Base-by-base conservation (phyloP, 2,113 vertebrate species). In the Charadrius vociferus region DNA sequence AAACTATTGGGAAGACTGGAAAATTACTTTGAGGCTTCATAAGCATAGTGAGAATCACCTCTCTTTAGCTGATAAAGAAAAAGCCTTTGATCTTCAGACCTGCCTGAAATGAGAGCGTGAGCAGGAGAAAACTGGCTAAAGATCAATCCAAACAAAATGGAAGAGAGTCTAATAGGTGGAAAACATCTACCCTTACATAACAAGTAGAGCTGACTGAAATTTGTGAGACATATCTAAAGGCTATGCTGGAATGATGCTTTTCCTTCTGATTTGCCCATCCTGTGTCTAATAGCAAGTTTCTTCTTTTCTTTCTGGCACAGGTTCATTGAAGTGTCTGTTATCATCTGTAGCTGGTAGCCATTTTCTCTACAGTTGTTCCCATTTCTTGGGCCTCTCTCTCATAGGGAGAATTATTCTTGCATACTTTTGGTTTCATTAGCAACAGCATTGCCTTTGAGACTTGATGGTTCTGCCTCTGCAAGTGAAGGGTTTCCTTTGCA, bases 31-130 rank as follows among this genome's bases (percentile, higher is more conserved):
- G 58, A 81, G n/a, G 70, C 43, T 47, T 88, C 52, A 67, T 0
- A 1, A 90, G n/a, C 37, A 18, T 3, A 45, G n/a, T 34, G 32
- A 91, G 56, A 74, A 92, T 74, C 27, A 3, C 55, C 21, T 75
- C 30, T 74, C 36, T 83, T 24, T 73, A 81, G 30, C 17, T 47
- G 36, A 87, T 73, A 81, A 83, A 77, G 45, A 39, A 39, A 79
- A 87, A 84, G n/a, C 5, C 43, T 96, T 96, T 93, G 68, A 93
- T 93, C 73, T 92, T 81, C 84, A 92, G 43, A 61, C 53, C 14
- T 82, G 73, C 30, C 61, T 79, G 26, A 95, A 92, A 61, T 34
- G 14, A 56, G 30, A 73, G 41, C 8, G 6, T 61, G 65, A 96
- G 41, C 27, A 74, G 39, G 27, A 83, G 61, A 75, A 94, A 91